phyloP scores from a whole-genome alignment of 2,888 invertebrate genomes.

The Nymphalis urticae region DNA sequence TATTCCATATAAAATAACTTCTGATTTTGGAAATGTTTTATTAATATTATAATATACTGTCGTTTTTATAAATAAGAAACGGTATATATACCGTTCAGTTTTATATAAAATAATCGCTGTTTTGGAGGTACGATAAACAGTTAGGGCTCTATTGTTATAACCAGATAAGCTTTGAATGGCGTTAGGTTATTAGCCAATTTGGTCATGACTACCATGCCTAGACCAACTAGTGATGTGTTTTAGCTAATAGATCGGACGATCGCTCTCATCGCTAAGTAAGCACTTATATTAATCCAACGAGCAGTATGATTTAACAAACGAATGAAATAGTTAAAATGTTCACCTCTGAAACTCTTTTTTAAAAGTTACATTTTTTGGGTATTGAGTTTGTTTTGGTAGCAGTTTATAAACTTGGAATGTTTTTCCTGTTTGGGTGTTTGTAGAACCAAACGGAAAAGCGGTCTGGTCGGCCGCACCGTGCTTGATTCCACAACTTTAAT shows the following conservation, averaged over 20 bases:
- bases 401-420: slow-evolving; percentile 27
- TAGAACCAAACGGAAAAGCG: slow-evolving; percentile 30
- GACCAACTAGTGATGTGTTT: slow-evolving; percentile 12
- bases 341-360: background rate
- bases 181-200: slow-evolving; percentile 21
- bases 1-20: too few species aligned
- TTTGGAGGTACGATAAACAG: slow-evolving; percentile 41
- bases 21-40: too few species aligned
- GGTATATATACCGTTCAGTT: background rate
- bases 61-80: too few species aligned
- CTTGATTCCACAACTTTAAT: slow-evolving; percentile 28
- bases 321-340: background rate
- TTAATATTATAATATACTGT: too few species aligned
- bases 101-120: slow-evolving; percentile 7
- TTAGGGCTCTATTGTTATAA: slow-evolving; percentile 36
- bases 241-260: slow-evolving; percentile 7
- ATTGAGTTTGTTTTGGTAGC: slow-evolving; percentile 18
- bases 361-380: slow-evolving; percentile 14
- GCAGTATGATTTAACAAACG: background rate
- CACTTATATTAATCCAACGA: background rate
- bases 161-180: slow-evolving; percentile 26
- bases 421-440: slow-evolving; percentile 27
- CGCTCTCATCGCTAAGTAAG: background rate
- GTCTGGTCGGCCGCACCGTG: slow-evolving; percentile 15
- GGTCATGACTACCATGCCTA: slow-evolving; percentile 13